Conservation (phyloP, 1,140 invertebrate species). For the Neotoxoptera formosana region DNA sequence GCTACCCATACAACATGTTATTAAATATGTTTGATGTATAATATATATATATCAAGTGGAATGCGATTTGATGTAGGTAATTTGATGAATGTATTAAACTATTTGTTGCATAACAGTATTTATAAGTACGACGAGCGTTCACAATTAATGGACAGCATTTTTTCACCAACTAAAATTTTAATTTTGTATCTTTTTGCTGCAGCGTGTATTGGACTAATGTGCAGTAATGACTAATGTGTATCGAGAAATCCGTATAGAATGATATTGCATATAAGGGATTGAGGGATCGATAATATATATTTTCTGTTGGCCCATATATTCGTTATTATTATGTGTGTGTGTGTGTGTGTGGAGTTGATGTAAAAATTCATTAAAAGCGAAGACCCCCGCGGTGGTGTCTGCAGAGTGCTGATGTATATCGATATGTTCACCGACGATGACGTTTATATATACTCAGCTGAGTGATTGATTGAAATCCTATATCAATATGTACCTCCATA, state of each 20-base stretch:
- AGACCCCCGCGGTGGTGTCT: neutral
- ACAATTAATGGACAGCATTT: neutral
- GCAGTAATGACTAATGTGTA: neutral
- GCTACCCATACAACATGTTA: neutral
- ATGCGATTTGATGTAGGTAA: neutral
- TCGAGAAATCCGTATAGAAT: neutral
- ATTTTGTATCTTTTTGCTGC: neutral
- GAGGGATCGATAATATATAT: neutral
- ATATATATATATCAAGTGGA: neutral
- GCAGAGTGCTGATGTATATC: neutral
- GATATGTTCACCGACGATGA: constrained; percentile 8
- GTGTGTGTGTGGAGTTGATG: neutral
- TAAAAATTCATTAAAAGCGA: neutral
- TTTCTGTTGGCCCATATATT: neutral
- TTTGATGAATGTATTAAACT: neutral
- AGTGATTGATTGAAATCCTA: constrained; percentile 30
- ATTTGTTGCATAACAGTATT: neutral
- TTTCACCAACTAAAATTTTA: neutral
- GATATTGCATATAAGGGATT: neutral
- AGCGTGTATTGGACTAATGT: neutral
- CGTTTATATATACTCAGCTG: neutral
- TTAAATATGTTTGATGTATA: neutral
- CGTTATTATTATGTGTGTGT: neutral
- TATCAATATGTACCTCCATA: neutral
- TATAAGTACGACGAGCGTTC: neutral